Percentiles rank a stretch among this genome's conserved stretches.
These are phyloP conservation scores for Cricetomys ansorgei DNA, from an alignment of 2,113 vertebrate genomes.

Conservation along the genomic window DNA sequence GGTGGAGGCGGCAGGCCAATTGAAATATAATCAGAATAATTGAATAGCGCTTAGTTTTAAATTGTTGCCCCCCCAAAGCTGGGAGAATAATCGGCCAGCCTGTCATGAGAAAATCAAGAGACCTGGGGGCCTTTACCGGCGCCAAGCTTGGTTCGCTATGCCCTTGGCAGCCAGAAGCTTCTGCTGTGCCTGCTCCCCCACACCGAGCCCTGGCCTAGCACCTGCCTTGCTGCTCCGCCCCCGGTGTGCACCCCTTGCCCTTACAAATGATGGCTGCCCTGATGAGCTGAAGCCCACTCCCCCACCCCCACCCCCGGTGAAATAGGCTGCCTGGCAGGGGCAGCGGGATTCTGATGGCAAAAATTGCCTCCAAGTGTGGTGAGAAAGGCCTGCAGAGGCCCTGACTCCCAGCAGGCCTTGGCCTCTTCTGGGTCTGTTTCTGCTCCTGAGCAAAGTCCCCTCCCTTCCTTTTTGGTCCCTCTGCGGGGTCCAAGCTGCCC, in stretches of 20 bases:
- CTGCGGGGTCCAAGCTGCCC: slow-evolving; percentile 52
- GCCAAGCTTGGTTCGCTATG: background rate
- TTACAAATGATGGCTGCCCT: background rate
- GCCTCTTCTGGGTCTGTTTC: background rate
- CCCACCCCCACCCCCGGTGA: too few relatives aligned
- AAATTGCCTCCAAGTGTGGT: background rate
- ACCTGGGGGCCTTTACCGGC: background rate
- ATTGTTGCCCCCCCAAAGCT: slow-evolving; percentile 47
- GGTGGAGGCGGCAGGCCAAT: slow-evolving; percentile 75
- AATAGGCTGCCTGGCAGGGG: background rate
- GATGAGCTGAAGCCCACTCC: background rate
- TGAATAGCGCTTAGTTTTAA: slow-evolving; percentile 66
- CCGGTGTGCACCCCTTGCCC: background rate
- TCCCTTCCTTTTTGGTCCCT: background rate
- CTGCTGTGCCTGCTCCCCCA: background rate
- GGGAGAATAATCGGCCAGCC: slow-evolving; percentile 57
- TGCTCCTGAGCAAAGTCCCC: background rate
- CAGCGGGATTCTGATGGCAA: background rate
- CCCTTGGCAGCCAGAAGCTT: slow-evolving; percentile 20
- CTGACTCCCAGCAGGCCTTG: background rate
- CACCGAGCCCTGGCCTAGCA: background rate
- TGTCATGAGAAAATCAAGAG: slow-evolving; percentile 61
- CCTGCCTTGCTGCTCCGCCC: background rate
- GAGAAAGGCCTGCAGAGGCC: background rate
- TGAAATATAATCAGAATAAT: slow-evolving; percentile 77